Evolutionary conservation across 2,113 vertebrate genomes (phyloP).

Genomic region (Nesospiza acunhae): DNA sequence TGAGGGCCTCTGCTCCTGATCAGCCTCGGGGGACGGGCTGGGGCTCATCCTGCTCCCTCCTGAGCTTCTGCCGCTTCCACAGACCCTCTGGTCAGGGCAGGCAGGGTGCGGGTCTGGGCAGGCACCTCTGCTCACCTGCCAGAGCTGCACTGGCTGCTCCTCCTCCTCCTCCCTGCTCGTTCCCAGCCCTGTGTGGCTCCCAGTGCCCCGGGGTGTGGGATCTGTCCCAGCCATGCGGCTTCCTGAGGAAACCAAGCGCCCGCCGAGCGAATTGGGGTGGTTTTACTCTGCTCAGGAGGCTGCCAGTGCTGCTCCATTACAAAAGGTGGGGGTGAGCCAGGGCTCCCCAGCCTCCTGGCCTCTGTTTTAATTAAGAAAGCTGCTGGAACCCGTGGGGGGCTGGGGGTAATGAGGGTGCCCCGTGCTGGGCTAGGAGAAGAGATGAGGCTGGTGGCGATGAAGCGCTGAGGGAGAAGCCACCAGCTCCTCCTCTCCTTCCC

Average conservation of each 20-base stretch:
- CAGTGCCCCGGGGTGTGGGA: neutral
- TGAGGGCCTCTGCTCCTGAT: neutral
- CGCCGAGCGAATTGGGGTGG: accelerated
- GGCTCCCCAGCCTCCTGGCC: neutral
- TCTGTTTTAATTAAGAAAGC: neutral
- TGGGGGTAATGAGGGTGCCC: neutral
- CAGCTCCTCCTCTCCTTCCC: neutral
- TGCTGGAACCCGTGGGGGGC: accelerated
- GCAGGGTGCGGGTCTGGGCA: neutral
- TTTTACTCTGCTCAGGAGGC: accelerated
- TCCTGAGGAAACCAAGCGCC: neutral
- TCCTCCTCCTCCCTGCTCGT: neutral
- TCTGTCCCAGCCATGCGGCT: neutral
- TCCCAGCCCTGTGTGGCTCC: neutral
- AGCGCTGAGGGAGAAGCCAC: neutral
- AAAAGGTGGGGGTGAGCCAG: neutral
- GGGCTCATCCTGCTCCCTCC: neutral
- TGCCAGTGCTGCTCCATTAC: neutral
- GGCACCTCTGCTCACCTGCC: neutral
- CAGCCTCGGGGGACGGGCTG: neutral
- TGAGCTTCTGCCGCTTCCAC: neutral
- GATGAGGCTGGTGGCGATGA: neutral
- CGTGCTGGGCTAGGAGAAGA: accelerated
- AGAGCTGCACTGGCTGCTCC: neutral
- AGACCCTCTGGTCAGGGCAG: neutral